Evolutionary conservation across 2,888 invertebrate genomes (phyloP).

Genomic region (Lamellibrachia columna): DNA sequence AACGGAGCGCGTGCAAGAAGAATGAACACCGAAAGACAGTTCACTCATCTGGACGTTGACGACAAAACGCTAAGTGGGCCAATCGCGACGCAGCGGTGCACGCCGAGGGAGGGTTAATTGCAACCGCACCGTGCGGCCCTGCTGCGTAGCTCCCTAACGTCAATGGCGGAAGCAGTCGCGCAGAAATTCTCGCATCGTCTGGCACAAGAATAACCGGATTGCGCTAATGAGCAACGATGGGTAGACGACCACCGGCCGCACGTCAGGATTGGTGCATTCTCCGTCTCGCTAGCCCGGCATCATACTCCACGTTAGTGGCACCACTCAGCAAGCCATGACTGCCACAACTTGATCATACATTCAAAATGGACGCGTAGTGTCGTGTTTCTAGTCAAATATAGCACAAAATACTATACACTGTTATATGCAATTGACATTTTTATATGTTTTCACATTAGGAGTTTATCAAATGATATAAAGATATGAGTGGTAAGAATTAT

Average conservation of each 20-base stretch:
- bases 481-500: too few relatives aligned
- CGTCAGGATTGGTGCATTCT: not conserved
- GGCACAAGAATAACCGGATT: not conserved
- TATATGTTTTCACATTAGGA: too few relatives aligned
- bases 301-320: too few relatives aligned
- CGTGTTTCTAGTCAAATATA: too few relatives aligned
- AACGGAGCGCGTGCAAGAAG: not conserved
- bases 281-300: not conserved
- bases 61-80: not conserved
- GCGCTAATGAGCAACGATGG: not conserved
- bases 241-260: not conserved
- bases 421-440: too few relatives aligned
- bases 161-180: not conserved
- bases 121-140: not conserved
- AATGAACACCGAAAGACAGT: not conserved
- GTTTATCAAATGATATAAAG: too few relatives aligned
- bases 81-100: conserved; percentile 8
- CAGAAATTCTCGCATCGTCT: conserved; percentile 6
- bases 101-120: conserved; percentile 3
- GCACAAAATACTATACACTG: too few relatives aligned
- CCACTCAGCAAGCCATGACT: too few relatives aligned
- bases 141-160: not conserved
- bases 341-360: too few relatives aligned
- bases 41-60: not conserved
- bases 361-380: too few relatives aligned